Conservation (phyloP, 2,888 invertebrate genomes). For the Ptycholaimellus sp. region DNA sequence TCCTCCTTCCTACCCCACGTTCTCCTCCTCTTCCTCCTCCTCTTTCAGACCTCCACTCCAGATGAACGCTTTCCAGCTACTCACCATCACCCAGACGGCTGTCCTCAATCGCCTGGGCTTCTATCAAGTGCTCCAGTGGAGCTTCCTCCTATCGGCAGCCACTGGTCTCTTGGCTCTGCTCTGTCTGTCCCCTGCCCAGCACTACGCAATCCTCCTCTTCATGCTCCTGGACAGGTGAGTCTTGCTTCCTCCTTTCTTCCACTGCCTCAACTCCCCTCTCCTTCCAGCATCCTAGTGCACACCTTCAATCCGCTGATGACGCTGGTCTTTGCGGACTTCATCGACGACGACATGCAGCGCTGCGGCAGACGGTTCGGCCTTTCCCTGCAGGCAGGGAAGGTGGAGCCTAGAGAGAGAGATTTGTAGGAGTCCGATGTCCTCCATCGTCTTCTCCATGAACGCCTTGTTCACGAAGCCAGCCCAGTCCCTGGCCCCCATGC, state of each 20-base stretch:
- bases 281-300: constrained; percentile 18
- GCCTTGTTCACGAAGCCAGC: constrained; percentile 23
- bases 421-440: constrained; percentile 14
- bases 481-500: constrained; percentile 19
- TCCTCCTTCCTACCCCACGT: constrained; percentile 19
- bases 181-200: constrained; percentile 10
- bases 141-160: constrained; percentile 1
- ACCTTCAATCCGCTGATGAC: constrained; percentile 20
- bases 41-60: too few relatives aligned
- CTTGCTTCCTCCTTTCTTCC: too few relatives aligned
- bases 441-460: constrained; percentile 20
- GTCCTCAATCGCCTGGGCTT: too few relatives aligned
- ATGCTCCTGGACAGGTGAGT: constrained; percentile 19
- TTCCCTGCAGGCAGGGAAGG: too few relatives aligned
- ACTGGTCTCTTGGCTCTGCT: not conserved
- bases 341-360: constrained; percentile 19
- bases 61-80: too few relatives aligned
- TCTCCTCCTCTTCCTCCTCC: too few relatives aligned
- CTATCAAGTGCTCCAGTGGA: too few relatives aligned
- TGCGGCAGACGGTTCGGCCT: too few relatives aligned
- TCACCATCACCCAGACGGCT: too few relatives aligned
- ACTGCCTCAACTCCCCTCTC: not conserved
- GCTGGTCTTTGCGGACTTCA: constrained; percentile 20
- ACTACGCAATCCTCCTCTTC: constrained; percentile 17
- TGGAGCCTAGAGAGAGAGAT: too few relatives aligned